phyloP scores from a whole-genome alignment of 2,888 invertebrate genomes.

The Caenorhabditis angaria region DNA sequence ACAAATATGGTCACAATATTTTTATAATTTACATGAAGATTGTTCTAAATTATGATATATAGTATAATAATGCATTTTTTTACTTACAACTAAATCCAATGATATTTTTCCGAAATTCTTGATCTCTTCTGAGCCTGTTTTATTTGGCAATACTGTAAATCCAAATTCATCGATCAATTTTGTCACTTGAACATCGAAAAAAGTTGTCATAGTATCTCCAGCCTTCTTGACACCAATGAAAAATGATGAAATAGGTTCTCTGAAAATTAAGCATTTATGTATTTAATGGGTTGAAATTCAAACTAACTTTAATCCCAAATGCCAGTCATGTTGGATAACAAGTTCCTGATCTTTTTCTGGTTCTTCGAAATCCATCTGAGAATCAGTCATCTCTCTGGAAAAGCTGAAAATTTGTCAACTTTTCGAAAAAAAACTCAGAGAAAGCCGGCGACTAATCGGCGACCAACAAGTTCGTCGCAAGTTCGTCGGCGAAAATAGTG shows the following conservation, averaged over 20 bases:
- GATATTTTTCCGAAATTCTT: constrained; percentile 15
- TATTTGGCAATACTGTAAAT: constrained; percentile 26
- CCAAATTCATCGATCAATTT: constrained; percentile 37
- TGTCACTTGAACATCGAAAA: constrained; percentile 31
- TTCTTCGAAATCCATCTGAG: not conserved
- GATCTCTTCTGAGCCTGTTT: constrained; percentile 5
- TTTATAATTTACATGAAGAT: constrained; percentile 19
- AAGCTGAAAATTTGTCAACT: too few species aligned
- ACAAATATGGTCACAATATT: constrained; percentile 25
- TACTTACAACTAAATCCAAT: constrained; percentile 21
- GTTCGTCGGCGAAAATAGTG: too few species aligned
- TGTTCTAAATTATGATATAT: too few species aligned
- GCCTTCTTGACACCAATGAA: constrained; percentile 15
- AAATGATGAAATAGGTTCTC: constrained; percentile 28
- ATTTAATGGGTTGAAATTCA: not conserved
- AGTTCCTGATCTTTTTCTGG: constrained; percentile 11
- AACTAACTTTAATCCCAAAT: constrained; percentile 17
- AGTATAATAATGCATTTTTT: too few species aligned
- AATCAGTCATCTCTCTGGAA: not conserved
- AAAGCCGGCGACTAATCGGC: too few species aligned
- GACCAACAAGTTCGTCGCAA: too few species aligned
- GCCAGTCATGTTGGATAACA: constrained; percentile 38
- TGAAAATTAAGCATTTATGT: constrained; percentile 16
- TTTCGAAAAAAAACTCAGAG: too few species aligned
- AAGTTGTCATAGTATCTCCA: constrained; percentile 9